These are phyloP conservation scores for Dissostichus mawsoni DNA, from an alignment of 2,113 vertebrate genomes.

Conservation along the genomic window DNA sequence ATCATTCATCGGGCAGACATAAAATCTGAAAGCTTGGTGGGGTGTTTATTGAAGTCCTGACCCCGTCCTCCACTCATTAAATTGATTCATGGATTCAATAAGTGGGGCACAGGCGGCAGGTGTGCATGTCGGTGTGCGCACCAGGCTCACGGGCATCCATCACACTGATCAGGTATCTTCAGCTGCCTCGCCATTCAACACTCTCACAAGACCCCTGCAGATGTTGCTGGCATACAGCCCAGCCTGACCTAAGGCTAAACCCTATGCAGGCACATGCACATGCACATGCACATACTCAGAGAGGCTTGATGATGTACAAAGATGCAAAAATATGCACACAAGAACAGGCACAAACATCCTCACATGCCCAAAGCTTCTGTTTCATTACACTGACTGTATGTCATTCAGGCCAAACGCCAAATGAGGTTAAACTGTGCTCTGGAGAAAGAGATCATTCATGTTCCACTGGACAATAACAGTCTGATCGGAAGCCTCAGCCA, in stretches of 20 bases:
- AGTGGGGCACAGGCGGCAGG: constrained; percentile 77
- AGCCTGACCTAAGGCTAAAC: constrained; percentile 34
- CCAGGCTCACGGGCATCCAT: constrained; percentile 76
- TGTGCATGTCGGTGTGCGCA: constrained; percentile 66
- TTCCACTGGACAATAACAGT: constrained; percentile 31
- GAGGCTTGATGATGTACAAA: no score
- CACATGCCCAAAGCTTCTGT: background rate
- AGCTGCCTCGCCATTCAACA: constrained; percentile 47
- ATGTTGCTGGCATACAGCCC: constrained; percentile 69
- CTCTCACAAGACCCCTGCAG: constrained; percentile 63
- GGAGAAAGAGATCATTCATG: constrained; percentile 42
- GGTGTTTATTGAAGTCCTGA: constrained; percentile 84
- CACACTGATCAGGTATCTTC: constrained; percentile 79
- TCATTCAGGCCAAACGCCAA: constrained; percentile 39
- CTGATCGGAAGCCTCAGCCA: background rate
- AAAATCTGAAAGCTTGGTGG: constrained; percentile 69
- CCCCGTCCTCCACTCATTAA: constrained; percentile 79
- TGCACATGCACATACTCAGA: background rate
- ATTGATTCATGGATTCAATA: constrained; percentile 86
- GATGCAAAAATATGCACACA: no score
- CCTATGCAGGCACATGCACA: background rate
- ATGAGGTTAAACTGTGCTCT: constrained; percentile 54
- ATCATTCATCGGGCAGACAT: constrained; percentile 68
- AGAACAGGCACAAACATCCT: background rate
- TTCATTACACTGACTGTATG: constrained; percentile 15